Base-by-base conservation (phyloP, 2,888 invertebrate genomes). In the Protonemura montana region DNA sequence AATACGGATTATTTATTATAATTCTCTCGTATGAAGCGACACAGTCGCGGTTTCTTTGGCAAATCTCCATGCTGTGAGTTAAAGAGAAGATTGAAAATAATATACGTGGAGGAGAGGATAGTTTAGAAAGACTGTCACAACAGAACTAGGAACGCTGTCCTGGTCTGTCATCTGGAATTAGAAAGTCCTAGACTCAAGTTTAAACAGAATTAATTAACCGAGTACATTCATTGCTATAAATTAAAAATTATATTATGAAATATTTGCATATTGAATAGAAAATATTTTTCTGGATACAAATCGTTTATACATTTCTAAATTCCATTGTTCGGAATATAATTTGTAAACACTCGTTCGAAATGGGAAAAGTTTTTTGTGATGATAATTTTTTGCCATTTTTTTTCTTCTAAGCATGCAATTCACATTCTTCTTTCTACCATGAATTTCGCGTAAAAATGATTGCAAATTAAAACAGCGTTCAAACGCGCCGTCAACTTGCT, bases 111-210 rank as follows among this genome's bases (percentile, higher is more conserved):
- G 81, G 78, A 81, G 81, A n/a, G 81, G 78, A 81, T 81, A 30
- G 81, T 81, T 81, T 81, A n/a, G 81, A 81, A 30, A 81, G 81
- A 30, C 81, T 81, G 81, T 81, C 81, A 81, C 28, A 81, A 81
- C 30, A 81, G n/a, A n/a, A 30, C 81, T 28, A 30, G 81, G n/a
- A 29, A n/a, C 30, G n/a, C 0, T 81, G 81, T 81, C 81, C 6
- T n/a, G 28, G 30, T 10, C 81, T 81, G 29, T 81, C 81, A 81
- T 81, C 30, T 21, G 81, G 30, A 30, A 2, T 78, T n/a, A 78
- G 78, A 78, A 28, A 28, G 78, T 28, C 7, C 28, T 5, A 7
- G 78, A 78, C 3, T 16, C 59, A 7, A 59, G 59, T 59, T 59
- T 59, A 10, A 59, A 7, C 59, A 59, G 59, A 59, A 59, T 21